Evolutionary conservation across 2,113 vertebrate species (phyloP).

Genomic region (Pseudorasbora parva): DNA sequence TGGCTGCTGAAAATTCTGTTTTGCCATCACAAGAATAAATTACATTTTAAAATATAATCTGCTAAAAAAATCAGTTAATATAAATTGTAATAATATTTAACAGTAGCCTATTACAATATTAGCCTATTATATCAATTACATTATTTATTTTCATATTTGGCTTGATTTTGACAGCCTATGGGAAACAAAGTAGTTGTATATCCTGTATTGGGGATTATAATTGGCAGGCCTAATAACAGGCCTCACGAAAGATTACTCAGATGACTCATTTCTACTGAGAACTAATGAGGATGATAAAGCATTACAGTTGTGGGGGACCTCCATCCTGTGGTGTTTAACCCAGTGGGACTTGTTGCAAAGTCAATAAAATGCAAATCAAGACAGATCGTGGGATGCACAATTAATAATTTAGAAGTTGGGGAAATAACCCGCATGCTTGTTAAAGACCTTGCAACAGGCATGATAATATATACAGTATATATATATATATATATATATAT

Average conservation of each 20-base stretch:
- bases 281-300: constrained; percentile 6
- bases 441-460: no score
- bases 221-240: neutral
- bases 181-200: no score
- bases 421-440: neutral
- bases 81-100: no score
- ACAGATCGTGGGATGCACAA: neutral
- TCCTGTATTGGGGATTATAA: neutral
- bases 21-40: no score
- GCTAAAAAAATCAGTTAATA: no score
- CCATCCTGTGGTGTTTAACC: constrained; percentile 2
- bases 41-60: no score
- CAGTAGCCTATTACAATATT: no score
- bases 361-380: constrained; percentile 10
- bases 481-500: neutral
- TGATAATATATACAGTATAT: no score
- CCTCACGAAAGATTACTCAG: neutral
- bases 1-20: no score
- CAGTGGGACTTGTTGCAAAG: neutral
- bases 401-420: constrained; percentile 21
- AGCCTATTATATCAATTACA: no score
- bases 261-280: neutral
- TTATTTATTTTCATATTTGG: no score
- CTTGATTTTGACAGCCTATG: no score
- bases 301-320: constrained; percentile 22